phyloP scores from a whole-genome alignment of 2,113 vertebrate species.

The Empidonax traillii region DNA sequence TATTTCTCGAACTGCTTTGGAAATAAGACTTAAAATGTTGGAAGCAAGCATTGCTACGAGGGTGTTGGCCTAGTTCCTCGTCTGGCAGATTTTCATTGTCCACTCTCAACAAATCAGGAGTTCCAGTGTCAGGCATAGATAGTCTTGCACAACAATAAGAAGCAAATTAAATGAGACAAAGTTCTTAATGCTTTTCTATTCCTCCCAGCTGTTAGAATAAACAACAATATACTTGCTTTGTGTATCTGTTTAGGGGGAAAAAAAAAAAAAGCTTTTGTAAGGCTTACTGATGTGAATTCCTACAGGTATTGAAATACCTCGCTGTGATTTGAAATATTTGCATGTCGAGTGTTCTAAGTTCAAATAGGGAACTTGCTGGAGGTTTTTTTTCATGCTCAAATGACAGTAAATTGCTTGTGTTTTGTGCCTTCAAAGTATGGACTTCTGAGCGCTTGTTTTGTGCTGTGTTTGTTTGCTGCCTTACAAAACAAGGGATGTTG shows the following conservation, averaged over 20 bases:
- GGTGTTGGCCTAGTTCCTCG: background rate
- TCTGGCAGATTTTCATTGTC: conserved; percentile 22
- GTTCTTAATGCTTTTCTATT: background rate
- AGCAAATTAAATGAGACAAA: conserved; percentile 8
- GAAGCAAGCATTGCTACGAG: background rate
- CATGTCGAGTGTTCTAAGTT: background rate
- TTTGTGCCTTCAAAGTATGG: background rate
- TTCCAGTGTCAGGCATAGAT: conserved; percentile 10
- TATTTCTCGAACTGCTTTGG: background rate
- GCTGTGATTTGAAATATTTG: background rate
- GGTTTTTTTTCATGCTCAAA: background rate
- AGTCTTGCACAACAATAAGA: conserved; percentile 17
- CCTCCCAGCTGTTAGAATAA: conserved; percentile 7
- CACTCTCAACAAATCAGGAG: background rate
- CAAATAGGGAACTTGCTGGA: background rate
- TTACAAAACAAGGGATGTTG: background rate
- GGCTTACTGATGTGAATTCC: background rate
- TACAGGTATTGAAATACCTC: background rate
- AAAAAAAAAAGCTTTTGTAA: background rate
- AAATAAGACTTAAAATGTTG: background rate
- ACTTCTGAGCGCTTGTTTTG: background rate
- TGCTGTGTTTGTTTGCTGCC: background rate
- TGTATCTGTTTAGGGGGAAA: background rate
- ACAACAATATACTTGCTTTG: background rate
- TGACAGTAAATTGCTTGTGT: background rate